Conservation (phyloP, 2,888 invertebrate genomes). For the Neelides folsomi region DNA sequence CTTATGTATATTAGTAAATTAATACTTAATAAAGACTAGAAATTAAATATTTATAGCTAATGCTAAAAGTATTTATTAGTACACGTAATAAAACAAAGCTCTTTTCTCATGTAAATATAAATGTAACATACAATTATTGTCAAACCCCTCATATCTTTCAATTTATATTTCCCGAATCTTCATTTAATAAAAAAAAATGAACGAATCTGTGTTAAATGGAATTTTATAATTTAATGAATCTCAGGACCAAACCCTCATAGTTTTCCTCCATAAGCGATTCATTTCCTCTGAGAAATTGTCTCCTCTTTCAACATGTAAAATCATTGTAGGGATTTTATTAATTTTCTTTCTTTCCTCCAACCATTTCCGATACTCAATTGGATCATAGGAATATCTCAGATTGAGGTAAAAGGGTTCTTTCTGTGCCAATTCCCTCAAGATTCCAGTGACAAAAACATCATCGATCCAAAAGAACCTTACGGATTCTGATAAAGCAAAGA, state of each 20-base stretch:
- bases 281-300: conserved; percentile 28
- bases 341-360: conserved; percentile 14
- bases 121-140: too few species aligned
- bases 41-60: too few species aligned
- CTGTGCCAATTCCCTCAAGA: conserved; percentile 34
- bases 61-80: too few species aligned
- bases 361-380: conserved; percentile 30
- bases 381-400: conserved; percentile 30
- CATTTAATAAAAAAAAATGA: too few species aligned
- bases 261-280: conserved; percentile 31
- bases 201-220: too few species aligned
- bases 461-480: conserved; percentile 43
- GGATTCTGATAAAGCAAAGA: conserved; percentile 36
- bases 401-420: conserved; percentile 33
- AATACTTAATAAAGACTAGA: too few species aligned
- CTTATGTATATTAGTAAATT: too few species aligned
- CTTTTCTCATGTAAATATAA: too few species aligned
- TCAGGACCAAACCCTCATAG: conserved; percentile 27
- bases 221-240: background rate
- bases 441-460: conserved; percentile 42
- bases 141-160: too few species aligned
- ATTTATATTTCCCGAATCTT: too few species aligned
- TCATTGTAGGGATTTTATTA: conserved; percentile 29
- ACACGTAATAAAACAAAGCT: too few species aligned
- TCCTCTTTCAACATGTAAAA: conserved; percentile 29